Evolutionary conservation across 2,888 invertebrate genomes (phyloP).

Genomic region (Leptinotarsa juncta): DNA sequence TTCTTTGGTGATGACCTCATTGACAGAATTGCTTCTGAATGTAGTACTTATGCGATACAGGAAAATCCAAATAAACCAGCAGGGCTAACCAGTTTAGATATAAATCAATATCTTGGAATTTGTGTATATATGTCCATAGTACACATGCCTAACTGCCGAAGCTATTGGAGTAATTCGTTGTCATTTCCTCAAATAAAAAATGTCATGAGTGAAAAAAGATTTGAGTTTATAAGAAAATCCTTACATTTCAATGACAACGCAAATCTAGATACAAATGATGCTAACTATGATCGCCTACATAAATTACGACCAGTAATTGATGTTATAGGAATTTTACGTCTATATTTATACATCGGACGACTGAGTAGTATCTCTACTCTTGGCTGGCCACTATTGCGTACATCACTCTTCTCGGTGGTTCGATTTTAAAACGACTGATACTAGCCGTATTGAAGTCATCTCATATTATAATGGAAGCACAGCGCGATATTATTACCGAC

Average conservation of each 20-base stretch:
- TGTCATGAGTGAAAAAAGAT: slow-evolving; percentile 18
- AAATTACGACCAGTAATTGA: neutral
- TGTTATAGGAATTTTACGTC: slow-evolving; percentile 19
- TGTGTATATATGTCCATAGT: slow-evolving; percentile 20
- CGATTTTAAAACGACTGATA: too few relatives aligned
- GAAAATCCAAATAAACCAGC: slow-evolving; percentile 17
- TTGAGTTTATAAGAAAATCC: slow-evolving; percentile 18
- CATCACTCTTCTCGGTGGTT: slow-evolving; percentile 10
- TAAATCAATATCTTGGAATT: slow-evolving; percentile 16
- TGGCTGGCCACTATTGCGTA: slow-evolving; percentile 12
- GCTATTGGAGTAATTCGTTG: slow-evolving; percentile 14
- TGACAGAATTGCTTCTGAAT: slow-evolving; percentile 14
- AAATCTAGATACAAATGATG: slow-evolving; percentile 10
- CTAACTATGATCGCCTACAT: slow-evolving; percentile 1
- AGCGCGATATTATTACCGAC: too few relatives aligned
- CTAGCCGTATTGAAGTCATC: too few relatives aligned
- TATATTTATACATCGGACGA: slow-evolving; percentile 23
- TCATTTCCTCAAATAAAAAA: slow-evolving; percentile 21
- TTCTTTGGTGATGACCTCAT: slow-evolving; percentile 13
- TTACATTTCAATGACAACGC: slow-evolving; percentile 11
- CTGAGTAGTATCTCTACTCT: slow-evolving; percentile 16
- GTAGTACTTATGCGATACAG: slow-evolving; percentile 16
- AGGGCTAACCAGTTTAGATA: slow-evolving; percentile 14
- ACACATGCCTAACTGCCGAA: slow-evolving; percentile 18
- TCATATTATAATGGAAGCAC: too few relatives aligned